A percentile compares a stretch with the other conserved stretches of the same genome.
phyloP scores from a whole-genome alignment of 2,113 vertebrate genomes.

The Cephalopterus ornatus region DNA sequence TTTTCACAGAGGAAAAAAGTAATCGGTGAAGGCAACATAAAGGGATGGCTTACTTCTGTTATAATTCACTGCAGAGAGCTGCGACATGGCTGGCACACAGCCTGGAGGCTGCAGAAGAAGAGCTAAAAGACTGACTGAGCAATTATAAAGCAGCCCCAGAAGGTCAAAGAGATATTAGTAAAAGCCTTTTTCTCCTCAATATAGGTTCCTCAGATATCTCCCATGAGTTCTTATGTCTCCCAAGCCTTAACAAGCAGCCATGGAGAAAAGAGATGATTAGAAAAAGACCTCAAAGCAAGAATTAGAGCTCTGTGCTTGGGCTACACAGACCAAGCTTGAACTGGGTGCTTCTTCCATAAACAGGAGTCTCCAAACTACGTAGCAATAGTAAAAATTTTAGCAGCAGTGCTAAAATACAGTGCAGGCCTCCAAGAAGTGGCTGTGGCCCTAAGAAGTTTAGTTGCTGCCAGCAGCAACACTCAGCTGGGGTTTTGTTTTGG shows the following conservation, averaged over 20 bases:
- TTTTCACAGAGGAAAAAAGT: neutral
- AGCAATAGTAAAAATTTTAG: neutral
- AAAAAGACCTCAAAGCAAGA: neutral
- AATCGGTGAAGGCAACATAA: neutral
- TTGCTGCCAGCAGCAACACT: neutral
- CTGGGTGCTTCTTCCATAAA: neutral
- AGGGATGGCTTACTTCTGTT: neutral
- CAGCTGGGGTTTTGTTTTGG: accelerated
- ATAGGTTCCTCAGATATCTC: neutral
- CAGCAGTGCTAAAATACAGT: neutral
- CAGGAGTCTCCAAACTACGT: neutral
- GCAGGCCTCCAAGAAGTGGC: neutral
- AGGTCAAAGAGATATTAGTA: neutral
- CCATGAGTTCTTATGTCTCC: neutral
- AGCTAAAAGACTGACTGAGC: neutral
- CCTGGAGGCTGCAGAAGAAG: neutral
- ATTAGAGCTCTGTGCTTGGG: neutral
- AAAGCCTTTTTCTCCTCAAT: neutral
- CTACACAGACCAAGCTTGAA: neutral
- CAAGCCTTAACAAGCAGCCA: neutral
- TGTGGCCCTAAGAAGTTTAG: neutral
- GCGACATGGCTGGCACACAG: neutral
- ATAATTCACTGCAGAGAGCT: neutral
- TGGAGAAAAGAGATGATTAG: neutral
- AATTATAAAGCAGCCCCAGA: neutral